phyloP scores from a whole-genome alignment of 1,140 invertebrate genomes.

The Papilio glaucus region DNA sequence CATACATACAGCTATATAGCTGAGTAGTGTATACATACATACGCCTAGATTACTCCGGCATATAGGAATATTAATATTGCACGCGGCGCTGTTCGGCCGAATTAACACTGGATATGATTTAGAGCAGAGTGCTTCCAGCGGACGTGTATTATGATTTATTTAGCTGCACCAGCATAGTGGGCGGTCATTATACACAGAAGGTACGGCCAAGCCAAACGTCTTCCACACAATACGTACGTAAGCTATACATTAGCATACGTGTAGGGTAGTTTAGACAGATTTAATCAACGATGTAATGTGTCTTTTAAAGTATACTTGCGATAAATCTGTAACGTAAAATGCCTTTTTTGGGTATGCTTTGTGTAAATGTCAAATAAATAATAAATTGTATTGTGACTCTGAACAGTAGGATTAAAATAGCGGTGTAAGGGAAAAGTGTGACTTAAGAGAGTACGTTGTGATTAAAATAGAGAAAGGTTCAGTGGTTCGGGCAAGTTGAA shows the following conservation, averaged over 20 bases:
- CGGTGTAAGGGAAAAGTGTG: too few species aligned
- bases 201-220: slow-evolving; percentile 1
- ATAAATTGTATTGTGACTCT: too few species aligned
- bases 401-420: too few species aligned
- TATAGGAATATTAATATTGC: not conserved
- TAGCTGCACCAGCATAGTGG: not conserved
- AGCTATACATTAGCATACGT: not conserved
- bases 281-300: not conserved
- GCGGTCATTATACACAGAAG: slow-evolving; percentile 7
- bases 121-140: not conserved
- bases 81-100: not conserved
- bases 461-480: too few species aligned
- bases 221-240: not conserved
- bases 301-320: too few species aligned
- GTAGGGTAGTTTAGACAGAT: not conserved
- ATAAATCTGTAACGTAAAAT: too few species aligned
- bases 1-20: too few species aligned
- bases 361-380: too few species aligned
- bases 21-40: not conserved
- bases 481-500: too few species aligned
- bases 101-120: slow-evolving; percentile 3
- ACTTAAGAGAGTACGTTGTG: too few species aligned
- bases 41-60: not conserved
- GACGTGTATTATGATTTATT: slow-evolving; percentile 14
- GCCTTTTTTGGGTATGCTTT: too few species aligned